Conservation (phyloP, 1,140 invertebrate species). For the Drosophila kikkawai region DNA sequence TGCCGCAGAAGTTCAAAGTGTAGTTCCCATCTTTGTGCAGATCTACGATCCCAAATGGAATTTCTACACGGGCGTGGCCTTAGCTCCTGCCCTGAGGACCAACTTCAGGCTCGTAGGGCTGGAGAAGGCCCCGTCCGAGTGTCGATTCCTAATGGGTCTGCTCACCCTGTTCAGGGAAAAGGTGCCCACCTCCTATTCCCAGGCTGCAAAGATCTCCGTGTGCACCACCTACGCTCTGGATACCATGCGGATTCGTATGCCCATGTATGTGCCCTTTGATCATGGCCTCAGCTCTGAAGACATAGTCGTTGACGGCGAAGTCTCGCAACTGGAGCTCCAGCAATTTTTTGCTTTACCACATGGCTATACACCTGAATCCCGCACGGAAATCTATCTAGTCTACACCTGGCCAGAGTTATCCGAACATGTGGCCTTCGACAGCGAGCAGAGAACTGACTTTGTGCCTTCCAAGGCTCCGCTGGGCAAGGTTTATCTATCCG, state of each 20-base stretch:
- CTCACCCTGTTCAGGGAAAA: slow-evolving; percentile 93
- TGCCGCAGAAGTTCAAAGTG: slow-evolving; percentile 92
- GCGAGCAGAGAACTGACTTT: slow-evolving; percentile 94
- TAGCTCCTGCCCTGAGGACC: slow-evolving; percentile 90
- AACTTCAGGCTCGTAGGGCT: slow-evolving; percentile 96
- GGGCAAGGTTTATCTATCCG: slow-evolving; percentile 90
- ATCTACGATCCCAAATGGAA: slow-evolving; percentile 92
- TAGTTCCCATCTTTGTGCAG: slow-evolving; percentile 95
- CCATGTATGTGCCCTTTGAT: slow-evolving; percentile 72
- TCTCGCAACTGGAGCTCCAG: slow-evolving; percentile 43
- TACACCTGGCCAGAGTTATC: slow-evolving; percentile 95
- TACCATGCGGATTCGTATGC: slow-evolving; percentile 88
- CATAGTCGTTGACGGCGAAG: slow-evolving; percentile 53
- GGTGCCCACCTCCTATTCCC: slow-evolving; percentile 88
- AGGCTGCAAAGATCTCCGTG: slow-evolving; percentile 89
- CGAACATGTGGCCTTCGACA: slow-evolving; percentile 95
- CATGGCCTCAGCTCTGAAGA: slow-evolving; percentile 62
- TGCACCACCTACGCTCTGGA: slow-evolving; percentile 93
- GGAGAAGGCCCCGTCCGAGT: slow-evolving; percentile 92
- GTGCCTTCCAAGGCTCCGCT: slow-evolving; percentile 93
- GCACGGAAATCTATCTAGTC: slow-evolving; percentile 91
- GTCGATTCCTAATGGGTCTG: slow-evolving; percentile 92
- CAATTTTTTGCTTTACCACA: slow-evolving; percentile 90
- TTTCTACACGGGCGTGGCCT: slow-evolving; percentile 92
- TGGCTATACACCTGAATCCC: slow-evolving; percentile 93